Conservation (phyloP, 2,797 vertebrate species). For the Gallinago nigripennis region DNA sequence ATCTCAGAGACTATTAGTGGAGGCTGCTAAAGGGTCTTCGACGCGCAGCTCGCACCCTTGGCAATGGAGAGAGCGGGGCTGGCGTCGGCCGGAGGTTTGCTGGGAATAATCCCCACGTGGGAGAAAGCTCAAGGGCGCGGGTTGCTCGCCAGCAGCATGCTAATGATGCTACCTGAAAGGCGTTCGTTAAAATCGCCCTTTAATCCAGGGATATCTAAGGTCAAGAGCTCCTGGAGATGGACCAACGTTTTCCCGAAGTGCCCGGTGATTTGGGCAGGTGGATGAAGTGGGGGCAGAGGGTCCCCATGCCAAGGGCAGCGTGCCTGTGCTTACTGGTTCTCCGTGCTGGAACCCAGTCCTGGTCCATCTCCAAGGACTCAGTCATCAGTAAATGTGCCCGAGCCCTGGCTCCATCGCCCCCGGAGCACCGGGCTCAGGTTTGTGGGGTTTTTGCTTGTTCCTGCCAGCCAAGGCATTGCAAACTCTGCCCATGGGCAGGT, state of each 20-base stretch:
- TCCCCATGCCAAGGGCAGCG: neutral
- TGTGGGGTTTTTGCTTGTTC: neutral
- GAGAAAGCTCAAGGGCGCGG: neutral
- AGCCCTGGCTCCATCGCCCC: neutral
- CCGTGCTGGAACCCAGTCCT: neutral
- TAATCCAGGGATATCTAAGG: neutral
- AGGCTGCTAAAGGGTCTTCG: neutral
- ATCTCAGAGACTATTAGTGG: too few relatives aligned
- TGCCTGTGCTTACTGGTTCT: neutral
- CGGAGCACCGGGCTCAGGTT: rapidly evolving
- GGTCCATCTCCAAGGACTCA: neutral
- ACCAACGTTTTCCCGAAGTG: neutral
- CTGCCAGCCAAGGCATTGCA: neutral
- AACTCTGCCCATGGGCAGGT: rapidly evolving
- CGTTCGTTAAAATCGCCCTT: neutral
- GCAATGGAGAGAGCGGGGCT: neutral
- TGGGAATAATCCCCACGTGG: neutral
- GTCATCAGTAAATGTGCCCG: rapidly evolving
- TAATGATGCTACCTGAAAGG: neutral
- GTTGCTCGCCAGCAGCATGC: neutral
- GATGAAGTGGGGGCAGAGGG: neutral
- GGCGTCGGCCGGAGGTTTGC: neutral
- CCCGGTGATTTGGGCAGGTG: neutral
- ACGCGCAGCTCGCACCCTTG: rapidly evolving
- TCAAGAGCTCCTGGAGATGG: neutral